phyloP scores from a whole-genome alignment of 2,888 invertebrate genomes.

The Nephrocerus scutellatus region DNA sequence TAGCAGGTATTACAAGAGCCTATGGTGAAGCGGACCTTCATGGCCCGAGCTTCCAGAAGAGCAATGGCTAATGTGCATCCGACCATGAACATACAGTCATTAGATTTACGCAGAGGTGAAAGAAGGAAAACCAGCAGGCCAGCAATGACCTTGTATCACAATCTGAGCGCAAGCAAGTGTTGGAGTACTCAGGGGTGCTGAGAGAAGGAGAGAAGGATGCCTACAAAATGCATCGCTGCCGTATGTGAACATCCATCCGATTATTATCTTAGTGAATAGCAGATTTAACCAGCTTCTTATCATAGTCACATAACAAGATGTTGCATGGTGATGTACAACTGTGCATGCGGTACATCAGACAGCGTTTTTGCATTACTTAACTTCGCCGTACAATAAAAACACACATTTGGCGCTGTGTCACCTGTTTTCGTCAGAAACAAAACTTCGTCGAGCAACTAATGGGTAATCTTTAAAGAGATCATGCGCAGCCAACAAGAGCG shows the following conservation, averaged over 20 bases:
- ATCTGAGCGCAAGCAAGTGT: background rate
- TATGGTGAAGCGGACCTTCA: too few species aligned
- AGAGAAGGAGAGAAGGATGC: background rate
- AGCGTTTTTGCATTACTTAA: slow-evolving; percentile 3
- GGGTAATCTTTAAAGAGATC: slow-evolving; percentile 2
- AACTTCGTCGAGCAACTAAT: slow-evolving; percentile 5
- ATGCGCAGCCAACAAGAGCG: background rate
- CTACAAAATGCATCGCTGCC: background rate
- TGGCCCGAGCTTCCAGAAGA: too few species aligned
- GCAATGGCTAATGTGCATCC: too few species aligned
- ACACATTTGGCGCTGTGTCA: background rate
- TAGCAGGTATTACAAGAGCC: too few species aligned
- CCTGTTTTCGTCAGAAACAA: slow-evolving; percentile 6
- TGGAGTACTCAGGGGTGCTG: background rate
- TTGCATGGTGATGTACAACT: slow-evolving; percentile 5
- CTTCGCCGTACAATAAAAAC: background rate
- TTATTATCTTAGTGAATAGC: slow-evolving; percentile 1
- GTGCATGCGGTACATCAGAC: slow-evolving; percentile 7
- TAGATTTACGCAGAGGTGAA: background rate
- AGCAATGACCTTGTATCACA: background rate
- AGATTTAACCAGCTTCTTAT: slow-evolving; percentile 2
- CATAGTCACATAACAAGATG: slow-evolving; percentile 2
- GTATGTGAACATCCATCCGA: slow-evolving; percentile 3
- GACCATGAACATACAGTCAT: too few species aligned
- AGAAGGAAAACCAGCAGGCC: background rate